These are phyloP conservation scores for Naja naja DNA, from an alignment of 2,113 vertebrate species.

Conservation along the genomic window DNA sequence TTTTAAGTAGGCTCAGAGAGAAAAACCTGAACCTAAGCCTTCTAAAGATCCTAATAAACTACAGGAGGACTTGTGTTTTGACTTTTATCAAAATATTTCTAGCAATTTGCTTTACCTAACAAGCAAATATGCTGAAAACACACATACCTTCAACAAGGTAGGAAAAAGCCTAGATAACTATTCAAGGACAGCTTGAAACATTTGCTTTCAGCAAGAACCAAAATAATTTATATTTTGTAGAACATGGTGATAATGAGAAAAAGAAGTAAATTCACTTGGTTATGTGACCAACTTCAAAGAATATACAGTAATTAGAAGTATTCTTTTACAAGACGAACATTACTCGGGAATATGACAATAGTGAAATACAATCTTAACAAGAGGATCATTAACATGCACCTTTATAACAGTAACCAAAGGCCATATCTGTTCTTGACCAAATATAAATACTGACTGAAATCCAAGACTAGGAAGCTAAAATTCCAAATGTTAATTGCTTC, in stretches of 20 bases:
- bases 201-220: not conserved
- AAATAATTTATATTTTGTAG: not conserved
- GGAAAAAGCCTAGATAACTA: not conserved
- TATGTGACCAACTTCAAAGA: not conserved
- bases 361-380: not conserved
- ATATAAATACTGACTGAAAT: not conserved
- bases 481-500: not conserved
- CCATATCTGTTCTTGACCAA: not conserved
- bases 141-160: not conserved
- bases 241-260: not conserved
- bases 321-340: not conserved
- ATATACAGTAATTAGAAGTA: not conserved
- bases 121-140: not conserved
- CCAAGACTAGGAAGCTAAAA: not conserved
- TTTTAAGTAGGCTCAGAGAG: not conserved
- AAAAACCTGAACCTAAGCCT: not conserved
- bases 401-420: not conserved
- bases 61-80: not conserved
- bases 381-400: not conserved
- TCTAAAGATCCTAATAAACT: not conserved
- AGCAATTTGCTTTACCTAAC: not conserved
- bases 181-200: not conserved
- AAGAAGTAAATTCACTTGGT: not conserved
- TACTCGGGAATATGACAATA: not conserved
- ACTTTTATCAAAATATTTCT: not conserved